A percentile compares a stretch with the other conserved stretches of the same genome.
phyloP scores from a whole-genome alignment of 2,797 vertebrate genomes.

The Perodicticus potto region DNA sequence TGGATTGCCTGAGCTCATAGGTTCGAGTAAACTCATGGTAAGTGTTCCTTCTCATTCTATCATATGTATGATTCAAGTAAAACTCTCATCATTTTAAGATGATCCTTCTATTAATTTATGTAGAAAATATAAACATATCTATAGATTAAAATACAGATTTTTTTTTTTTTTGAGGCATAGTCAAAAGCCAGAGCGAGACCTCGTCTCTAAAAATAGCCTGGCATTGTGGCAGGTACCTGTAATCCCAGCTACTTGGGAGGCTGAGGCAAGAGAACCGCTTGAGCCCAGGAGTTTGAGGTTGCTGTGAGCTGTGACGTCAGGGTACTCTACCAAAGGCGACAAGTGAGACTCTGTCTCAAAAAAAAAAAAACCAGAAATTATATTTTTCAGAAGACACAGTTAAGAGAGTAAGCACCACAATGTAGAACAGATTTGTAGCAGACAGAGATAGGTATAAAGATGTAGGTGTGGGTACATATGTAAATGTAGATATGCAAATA shows the following conservation, averaged over 20 bases:
- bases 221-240: no score
- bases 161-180: no score
- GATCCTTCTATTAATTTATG: background rate
- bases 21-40: background rate
- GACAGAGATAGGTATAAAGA: background rate
- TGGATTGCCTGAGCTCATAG: no score
- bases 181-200: no score
- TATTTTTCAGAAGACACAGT: background rate
- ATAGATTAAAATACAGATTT: background rate
- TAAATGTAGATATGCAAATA: background rate
- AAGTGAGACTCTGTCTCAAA: no score
- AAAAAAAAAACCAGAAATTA: no score
- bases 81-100: background rate
- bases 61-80: background rate
- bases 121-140: background rate
- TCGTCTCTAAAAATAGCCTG: no score
- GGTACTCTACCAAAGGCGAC: no score
- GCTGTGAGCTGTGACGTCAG: no score
- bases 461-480: background rate
- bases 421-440: background rate
- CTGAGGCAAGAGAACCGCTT: no score
- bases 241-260: no score
- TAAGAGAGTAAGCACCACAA: background rate
- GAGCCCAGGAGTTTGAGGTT: no score
- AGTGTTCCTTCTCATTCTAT: background rate